phyloP scores from a whole-genome alignment of 2,113 vertebrate species.

The Prionailurus viverrinus region DNA sequence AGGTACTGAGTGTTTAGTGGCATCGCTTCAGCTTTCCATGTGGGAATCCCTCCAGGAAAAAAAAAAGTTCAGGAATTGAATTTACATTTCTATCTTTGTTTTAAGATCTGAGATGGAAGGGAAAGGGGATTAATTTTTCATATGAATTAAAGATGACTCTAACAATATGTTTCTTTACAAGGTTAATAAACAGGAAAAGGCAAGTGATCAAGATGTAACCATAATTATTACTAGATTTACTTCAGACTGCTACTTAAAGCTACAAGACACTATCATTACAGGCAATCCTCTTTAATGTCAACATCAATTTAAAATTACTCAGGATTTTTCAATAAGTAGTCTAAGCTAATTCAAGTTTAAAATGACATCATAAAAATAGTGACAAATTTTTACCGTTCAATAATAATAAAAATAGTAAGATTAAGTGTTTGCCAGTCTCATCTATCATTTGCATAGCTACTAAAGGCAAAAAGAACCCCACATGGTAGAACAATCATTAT shows the following conservation, averaged over 20 bases:
- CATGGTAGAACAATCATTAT: slow-evolving; percentile 23
- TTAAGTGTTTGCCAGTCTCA: slow-evolving; percentile 8
- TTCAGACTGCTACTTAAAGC: slow-evolving; percentile 72
- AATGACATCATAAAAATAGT: slow-evolving; percentile 70
- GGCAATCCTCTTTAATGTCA: slow-evolving; percentile 71
- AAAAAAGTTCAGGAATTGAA: not conserved
- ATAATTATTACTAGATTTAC: slow-evolving; percentile 72
- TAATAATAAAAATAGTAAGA: slow-evolving; percentile 56
- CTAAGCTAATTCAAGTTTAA: slow-evolving; percentile 69
- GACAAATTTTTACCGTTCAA: slow-evolving; percentile 55
- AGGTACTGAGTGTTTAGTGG: not conserved
- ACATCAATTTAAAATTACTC: slow-evolving; percentile 71
- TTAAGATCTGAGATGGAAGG: slow-evolving; percentile 18
- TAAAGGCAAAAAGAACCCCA: not conserved
- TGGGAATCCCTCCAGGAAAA: slow-evolving; percentile 50
- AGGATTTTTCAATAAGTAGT: slow-evolving; percentile 64
- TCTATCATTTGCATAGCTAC: slow-evolving; percentile 39
- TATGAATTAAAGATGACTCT: slow-evolving; percentile 72
- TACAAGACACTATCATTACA: slow-evolving; percentile 71
- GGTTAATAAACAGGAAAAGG: slow-evolving; percentile 78
- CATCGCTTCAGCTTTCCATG: slow-evolving; percentile 6
- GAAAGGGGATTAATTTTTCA: slow-evolving; percentile 68
- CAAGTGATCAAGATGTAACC: slow-evolving; percentile 73
- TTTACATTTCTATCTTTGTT: not conserved
- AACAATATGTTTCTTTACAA: slow-evolving; percentile 70